phyloP scores from a whole-genome alignment of 2,888 invertebrate genomes.

The Drosophila melanocephala region DNA sequence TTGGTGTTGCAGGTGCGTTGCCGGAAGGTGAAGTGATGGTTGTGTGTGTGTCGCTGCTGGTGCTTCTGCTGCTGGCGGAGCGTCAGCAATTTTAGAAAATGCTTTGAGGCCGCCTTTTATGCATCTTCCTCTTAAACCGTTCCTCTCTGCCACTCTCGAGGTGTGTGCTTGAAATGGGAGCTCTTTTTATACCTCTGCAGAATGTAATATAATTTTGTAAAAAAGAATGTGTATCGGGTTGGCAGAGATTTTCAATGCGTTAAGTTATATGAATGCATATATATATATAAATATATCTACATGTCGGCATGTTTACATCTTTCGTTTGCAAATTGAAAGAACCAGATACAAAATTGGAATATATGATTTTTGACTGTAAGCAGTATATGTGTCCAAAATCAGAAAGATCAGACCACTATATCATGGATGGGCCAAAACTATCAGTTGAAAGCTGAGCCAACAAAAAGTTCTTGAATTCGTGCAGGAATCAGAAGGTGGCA shows the following conservation, averaged over 20 bases:
- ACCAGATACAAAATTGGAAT: not conserved
- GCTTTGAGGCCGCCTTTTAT: slow-evolving; percentile 40
- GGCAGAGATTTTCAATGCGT: not conserved
- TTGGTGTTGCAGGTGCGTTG: not conserved
- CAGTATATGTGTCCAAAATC: rapidly evolving
- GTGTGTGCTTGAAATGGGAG: slow-evolving; percentile 38
- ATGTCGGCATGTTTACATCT: too few relatives aligned
- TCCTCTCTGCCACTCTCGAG: not conserved
- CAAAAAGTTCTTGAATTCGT: not conserved
- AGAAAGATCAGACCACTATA: not conserved
- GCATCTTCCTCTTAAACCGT: slow-evolving; percentile 6
- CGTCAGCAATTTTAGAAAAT: slow-evolving; percentile 52
- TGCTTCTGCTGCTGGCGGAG: slow-evolving; percentile 19
- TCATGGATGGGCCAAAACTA: not conserved
- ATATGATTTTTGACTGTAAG: not conserved
- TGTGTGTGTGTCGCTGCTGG: slow-evolving; percentile 4
- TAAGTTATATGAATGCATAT: not conserved
- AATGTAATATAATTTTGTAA: not conserved
- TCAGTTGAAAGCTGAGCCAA: not conserved
- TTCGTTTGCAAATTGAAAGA: not conserved
- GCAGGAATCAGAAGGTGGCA: too few relatives aligned
- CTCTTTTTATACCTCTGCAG: slow-evolving; percentile 20
- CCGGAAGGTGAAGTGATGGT: slow-evolving; percentile 9
- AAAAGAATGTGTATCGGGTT: not conserved
- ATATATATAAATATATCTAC: too few relatives aligned